Evolutionary conservation across 2,797 vertebrate species (phyloP).

Genomic region (Arctocebus calabarensis): DNA sequence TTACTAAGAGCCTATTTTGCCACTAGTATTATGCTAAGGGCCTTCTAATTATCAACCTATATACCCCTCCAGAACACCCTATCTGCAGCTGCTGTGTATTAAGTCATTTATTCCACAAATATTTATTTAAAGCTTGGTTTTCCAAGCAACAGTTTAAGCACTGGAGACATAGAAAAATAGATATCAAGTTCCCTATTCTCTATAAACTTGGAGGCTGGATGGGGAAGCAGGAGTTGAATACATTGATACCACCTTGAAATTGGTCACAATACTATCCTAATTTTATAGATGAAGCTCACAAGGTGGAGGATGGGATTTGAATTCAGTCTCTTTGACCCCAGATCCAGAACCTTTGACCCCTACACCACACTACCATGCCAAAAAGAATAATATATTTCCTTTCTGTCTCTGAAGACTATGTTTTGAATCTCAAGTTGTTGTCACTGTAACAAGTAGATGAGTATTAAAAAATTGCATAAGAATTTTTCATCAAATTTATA

Average conservation of each 20-base stretch:
- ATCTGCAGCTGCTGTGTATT: background rate
- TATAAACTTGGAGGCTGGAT: background rate
- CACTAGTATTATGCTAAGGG: background rate
- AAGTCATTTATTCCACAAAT: background rate
- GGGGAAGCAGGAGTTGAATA: background rate
- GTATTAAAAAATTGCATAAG: background rate
- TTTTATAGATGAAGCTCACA: background rate
- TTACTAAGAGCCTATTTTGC: background rate
- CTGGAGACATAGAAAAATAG: background rate
- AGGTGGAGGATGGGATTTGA: background rate
- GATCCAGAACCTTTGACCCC: background rate
- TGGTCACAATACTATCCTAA: background rate
- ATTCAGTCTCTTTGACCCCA: background rate
- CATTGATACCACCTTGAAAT: background rate
- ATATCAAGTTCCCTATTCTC: background rate
- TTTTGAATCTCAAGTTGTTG: background rate
- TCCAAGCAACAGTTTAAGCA: background rate
- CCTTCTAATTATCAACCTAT: background rate
- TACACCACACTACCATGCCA: too few species aligned
- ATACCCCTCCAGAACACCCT: background rate
- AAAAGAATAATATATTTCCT: background rate
- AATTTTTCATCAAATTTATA: slow-evolving; percentile 11
- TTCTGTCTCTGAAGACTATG: background rate
- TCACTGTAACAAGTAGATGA: background rate
- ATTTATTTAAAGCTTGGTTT: background rate